These are phyloP conservation scores for Yponomeuta plumbellus DNA, from an alignment of 2,888 invertebrate genomes.

Conservation along the genomic window DNA sequence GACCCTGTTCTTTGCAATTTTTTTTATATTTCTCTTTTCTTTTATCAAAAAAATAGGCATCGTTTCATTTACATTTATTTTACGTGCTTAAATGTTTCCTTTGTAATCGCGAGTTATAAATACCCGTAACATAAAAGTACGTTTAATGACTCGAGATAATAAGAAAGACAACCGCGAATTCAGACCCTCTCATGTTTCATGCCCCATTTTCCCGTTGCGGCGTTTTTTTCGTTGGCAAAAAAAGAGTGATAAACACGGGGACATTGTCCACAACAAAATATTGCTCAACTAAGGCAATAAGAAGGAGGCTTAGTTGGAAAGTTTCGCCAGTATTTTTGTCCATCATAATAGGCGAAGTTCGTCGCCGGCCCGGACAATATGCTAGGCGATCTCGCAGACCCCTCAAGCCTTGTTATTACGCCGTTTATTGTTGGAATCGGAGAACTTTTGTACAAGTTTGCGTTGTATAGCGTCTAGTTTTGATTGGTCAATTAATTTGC, in stretches of 20 bases:
- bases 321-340: constrained; percentile 42
- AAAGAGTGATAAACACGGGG: constrained; percentile 9
- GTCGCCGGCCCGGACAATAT: constrained; percentile 23
- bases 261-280: constrained; percentile 58
- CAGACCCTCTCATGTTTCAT: constrained; percentile 4
- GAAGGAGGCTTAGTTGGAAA: constrained; percentile 36
- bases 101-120: not conserved
- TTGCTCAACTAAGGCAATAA: constrained; percentile 72
- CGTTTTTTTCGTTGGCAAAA: not conserved
- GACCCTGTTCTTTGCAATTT: too few species aligned
- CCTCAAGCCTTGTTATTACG: constrained; percentile 5
- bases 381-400: constrained; percentile 11
- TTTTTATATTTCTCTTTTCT: too few species aligned
- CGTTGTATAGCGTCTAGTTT: not conserved
- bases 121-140: not conserved
- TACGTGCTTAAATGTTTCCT: not conserved
- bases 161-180: not conserved
- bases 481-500: constrained; percentile 10
- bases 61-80: too few species aligned
- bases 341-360: constrained; percentile 70
- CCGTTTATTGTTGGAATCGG: constrained; percentile 4
- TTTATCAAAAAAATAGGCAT: too few species aligned
- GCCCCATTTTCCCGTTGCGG: not conserved
- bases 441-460: constrained; percentile 10
- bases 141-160: constrained; percentile 1